Base-by-base conservation (phyloP, 2,888 invertebrate species). In the Andrena bicolor region DNA sequence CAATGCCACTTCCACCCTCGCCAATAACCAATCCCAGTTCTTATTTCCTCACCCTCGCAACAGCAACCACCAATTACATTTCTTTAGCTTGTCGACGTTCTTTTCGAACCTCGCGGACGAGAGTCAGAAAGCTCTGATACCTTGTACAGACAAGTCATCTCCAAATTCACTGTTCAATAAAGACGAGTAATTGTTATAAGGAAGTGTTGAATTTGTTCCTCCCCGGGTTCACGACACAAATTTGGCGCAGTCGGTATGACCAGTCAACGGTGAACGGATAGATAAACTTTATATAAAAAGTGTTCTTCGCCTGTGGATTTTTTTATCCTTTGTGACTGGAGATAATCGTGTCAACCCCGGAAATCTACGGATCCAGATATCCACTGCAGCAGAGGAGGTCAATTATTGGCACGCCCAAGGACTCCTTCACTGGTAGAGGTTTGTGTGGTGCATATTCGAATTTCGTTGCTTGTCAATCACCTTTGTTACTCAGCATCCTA, bases 201-300 rank as follows among this genome's bases (percentile, higher is more conserved):
- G 2, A 35, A 35, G 35, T 35, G 3, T 35, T 35, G 0, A 35
- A 35, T 10, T 35, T 35, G 35, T 35, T 35, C 35, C 35, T 56
- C 20, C 3, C 26, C 56, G 56, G 20, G 56, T 56, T 56, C 56
- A 20, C 56, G 56, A 56, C 20, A 56, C 23, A 53, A 53, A 53
- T 53, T 53, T 53, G 23, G 53, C 53, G 53, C 53, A 53, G 53
- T 53, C 23, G 23, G 53, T 53, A 53, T 23, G 53, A 53, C n/a
- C 23, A 0, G 53, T 53, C 53, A 10, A 53, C 1, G 53, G 20
- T 8, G 53, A 53, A 23, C 6, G 53, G 8, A 8, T 53, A 53
- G 0, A 23, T 23, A 53, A 53, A n/a, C 20, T 53, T 53, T 32
- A 32, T 53, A 2, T 8, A 20, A 53, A 20, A 53, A 53, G 53